phyloP scores from a whole-genome alignment of 2,797 vertebrate genomes.

The Avahi laniger region DNA sequence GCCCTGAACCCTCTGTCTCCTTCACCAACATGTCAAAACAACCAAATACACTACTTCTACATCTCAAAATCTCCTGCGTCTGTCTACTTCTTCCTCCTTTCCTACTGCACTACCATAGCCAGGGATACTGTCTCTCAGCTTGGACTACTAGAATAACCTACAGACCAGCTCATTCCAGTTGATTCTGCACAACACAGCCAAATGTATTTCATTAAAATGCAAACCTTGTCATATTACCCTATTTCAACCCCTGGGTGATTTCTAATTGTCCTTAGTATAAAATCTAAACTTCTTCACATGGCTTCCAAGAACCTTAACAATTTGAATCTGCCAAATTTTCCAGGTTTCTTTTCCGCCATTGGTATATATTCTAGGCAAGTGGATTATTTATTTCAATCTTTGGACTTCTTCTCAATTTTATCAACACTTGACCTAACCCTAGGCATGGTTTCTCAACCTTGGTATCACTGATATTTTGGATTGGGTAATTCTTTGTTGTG shows the following conservation, averaged over 20 bases:
- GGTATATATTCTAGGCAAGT: not conserved
- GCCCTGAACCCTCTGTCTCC: not conserved
- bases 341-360: not conserved
- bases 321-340: not conserved
- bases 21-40: not conserved
- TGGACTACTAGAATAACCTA: not conserved
- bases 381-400: not conserved
- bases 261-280: not conserved
- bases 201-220: not conserved
- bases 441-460: not conserved
- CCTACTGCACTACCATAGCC: not conserved
- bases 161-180: not conserved
- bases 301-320: not conserved
- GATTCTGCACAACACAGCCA: not conserved
- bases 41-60: not conserved
- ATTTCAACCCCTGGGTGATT: not conserved
- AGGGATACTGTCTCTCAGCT: not conserved
- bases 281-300: not conserved
- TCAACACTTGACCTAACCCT: not conserved
- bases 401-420: not conserved
- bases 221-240: not conserved
- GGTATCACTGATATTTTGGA: not conserved
- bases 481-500: not conserved
- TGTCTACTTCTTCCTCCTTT: not conserved
- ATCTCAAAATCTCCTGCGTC: not conserved